Conservation (phyloP, 1,140 invertebrate species). For the Drosophila pachea region DNA sequence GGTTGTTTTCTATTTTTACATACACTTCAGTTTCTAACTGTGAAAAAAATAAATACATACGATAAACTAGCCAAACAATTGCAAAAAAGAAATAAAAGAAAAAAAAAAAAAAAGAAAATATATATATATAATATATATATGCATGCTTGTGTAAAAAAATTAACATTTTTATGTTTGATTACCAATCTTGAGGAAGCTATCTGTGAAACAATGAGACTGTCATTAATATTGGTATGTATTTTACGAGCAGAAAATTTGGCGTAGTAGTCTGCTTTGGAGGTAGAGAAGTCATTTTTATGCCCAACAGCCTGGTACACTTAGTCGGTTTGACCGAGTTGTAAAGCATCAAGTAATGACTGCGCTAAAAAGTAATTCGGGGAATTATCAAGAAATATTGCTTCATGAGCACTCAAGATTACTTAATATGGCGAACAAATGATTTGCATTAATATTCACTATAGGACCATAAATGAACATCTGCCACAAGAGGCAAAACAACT, state of each 20-base stretch:
- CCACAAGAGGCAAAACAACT: background rate
- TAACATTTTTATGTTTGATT: constrained; percentile 44
- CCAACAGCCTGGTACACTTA: too few species aligned
- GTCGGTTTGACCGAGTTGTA: too few species aligned
- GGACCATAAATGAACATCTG: too few species aligned
- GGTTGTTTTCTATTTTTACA: background rate
- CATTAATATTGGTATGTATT: constrained; percentile 65
- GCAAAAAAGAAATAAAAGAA: constrained; percentile 12
- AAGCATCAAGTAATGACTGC: too few species aligned
- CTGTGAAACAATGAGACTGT: constrained; percentile 59
- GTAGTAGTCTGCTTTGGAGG: constrained; percentile 3
- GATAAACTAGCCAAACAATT: constrained; percentile 17
- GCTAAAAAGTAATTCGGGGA: too few species aligned
- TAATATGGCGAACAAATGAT: too few species aligned
- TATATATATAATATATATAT: constrained; percentile 12
- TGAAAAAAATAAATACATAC: constrained; percentile 16
- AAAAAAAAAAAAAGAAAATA: constrained; percentile 7
- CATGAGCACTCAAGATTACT: too few species aligned
- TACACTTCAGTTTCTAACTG: background rate
- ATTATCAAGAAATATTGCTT: too few species aligned
- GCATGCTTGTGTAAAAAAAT: constrained; percentile 52
- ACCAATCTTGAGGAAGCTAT: constrained; percentile 11
- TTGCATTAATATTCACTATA: too few species aligned
- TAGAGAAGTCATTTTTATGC: too few species aligned
- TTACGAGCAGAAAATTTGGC: constrained; percentile 17